These are phyloP conservation scores for Sebastes variabilis DNA, from an alignment of 2,797 vertebrate species.

Conservation along the genomic window DNA sequence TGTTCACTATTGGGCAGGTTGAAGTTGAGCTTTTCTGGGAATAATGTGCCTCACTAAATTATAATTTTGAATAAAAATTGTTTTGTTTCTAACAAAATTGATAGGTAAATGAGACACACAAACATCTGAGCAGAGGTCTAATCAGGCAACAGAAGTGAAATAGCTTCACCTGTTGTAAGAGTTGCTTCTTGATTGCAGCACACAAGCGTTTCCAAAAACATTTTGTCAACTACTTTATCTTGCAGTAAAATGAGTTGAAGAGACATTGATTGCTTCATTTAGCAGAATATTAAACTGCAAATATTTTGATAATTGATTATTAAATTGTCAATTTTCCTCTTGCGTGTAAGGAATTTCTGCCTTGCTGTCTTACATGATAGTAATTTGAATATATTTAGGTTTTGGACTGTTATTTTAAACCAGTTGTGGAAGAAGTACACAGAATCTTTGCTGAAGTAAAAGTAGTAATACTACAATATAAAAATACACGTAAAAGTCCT, in stretches of 20 bases:
- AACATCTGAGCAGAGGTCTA: rapidly evolving
- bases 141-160: not conserved
- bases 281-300: no score
- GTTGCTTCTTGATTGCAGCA: not conserved
- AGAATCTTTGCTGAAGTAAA: no score
- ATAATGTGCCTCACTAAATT: not conserved
- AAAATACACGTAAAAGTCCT: no score
- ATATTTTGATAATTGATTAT: no score
- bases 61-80: rapidly evolving
- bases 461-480: no score
- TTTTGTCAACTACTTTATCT: not conserved
- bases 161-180: not conserved
- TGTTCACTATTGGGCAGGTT: not conserved
- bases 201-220: not conserved
- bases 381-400: not conserved
- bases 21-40: no score
- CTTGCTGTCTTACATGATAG: not conserved
- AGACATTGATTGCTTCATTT: not conserved
- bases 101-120: not conserved
- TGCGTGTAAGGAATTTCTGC: not conserved
- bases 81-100: not conserved
- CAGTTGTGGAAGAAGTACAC: no score
- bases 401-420: not conserved
- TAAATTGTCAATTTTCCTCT: not conserved
- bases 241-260: not conserved